Evolutionary conservation across 2,797 vertebrate genomes (phyloP).

Genomic region (Diceros bicornis): DNA sequence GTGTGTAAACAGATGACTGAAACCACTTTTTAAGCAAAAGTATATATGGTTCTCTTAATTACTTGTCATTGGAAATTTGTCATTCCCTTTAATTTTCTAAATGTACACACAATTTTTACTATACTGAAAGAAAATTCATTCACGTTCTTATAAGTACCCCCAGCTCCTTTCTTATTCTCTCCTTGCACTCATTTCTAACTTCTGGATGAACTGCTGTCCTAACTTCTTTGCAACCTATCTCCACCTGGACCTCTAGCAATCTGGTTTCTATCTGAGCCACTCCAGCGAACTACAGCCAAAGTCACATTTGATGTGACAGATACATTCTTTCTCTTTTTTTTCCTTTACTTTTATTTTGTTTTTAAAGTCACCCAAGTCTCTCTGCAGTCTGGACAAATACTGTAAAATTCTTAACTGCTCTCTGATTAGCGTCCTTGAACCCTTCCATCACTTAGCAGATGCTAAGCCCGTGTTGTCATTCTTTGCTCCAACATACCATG

Average conservation of each 20-base stretch:
- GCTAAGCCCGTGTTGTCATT: neutral
- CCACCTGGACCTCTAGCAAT: neutral
- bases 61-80: neutral
- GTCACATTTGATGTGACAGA: neutral
- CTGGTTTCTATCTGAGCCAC: neutral
- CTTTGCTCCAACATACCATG: neutral
- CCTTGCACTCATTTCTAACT: neutral
- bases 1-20: neutral
- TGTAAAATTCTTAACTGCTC: neutral
- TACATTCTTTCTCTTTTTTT: neutral
- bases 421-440: neutral
- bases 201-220: neutral
- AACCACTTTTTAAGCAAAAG: neutral
- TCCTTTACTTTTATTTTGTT: neutral
- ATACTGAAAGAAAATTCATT: neutral
- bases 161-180: neutral
- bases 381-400: neutral
- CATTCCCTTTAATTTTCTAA: conserved; percentile 1
- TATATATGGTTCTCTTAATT: neutral
- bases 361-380: neutral
- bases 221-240: neutral
- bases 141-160: neutral
- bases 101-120: conserved; percentile 14
- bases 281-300: neutral
- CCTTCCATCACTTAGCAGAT: neutral